Percentiles rank a stretch among this genome's conserved stretches.
Evolutionary conservation across 1,140 invertebrate genomes (phyloP).

Genomic region (Trichoplusia ni): DNA sequence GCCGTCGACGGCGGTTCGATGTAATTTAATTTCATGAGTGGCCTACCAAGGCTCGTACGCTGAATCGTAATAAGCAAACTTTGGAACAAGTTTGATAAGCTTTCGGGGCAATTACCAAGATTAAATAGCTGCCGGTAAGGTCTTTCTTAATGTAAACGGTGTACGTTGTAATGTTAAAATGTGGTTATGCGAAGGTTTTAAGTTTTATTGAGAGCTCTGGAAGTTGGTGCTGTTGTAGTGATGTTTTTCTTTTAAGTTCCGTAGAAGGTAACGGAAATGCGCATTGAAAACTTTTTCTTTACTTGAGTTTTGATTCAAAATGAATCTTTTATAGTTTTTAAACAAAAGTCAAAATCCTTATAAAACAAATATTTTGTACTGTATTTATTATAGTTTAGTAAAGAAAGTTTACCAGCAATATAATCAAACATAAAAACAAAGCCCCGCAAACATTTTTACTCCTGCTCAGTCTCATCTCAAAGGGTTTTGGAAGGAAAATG

Average conservation of each 20-base stretch:
- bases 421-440: no score
- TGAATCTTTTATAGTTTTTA: no score
- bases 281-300: neutral
- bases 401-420: no score
- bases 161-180: slow-evolving; percentile 14
- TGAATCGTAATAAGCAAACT: slow-evolving; percentile 71
- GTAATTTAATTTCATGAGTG: slow-evolving; percentile 78
- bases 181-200: neutral
- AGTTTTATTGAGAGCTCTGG: slow-evolving; percentile 3
- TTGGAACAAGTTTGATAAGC: slow-evolving; percentile 64
- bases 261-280: neutral
- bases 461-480: no score
- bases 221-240: neutral
- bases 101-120: slow-evolving; percentile 55
- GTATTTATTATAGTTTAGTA: no score
- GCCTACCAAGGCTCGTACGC: slow-evolving; percentile 50
- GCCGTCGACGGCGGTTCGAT: slow-evolving; percentile 51
- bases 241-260: neutral
- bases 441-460: no score
- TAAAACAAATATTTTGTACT: no score
- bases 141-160: slow-evolving; percentile 26
- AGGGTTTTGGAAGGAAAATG: no score
- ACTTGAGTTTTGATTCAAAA: no score
- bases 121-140: slow-evolving; percentile 43
- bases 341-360: no score